Percentiles rank a stretch among this genome's conserved stretches.
These are phyloP conservation scores for Plectrocnemia conspersa DNA, from an alignment of 1,140 invertebrate species.

Conservation along the genomic window DNA sequence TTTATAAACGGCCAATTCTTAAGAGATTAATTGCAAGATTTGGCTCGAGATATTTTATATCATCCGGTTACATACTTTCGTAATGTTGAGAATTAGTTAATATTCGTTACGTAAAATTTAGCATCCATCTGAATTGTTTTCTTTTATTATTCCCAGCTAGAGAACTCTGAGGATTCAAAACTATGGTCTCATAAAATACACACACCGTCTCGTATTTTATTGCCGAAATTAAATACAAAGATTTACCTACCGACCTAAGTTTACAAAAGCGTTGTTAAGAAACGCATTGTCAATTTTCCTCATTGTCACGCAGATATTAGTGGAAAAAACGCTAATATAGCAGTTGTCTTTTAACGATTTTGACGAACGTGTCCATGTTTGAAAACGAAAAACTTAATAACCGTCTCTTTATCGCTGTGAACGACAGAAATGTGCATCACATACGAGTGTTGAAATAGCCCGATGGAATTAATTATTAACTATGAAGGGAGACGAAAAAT, in stretches of 20 bases:
- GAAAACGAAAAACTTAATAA: no score
- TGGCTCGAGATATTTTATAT: not conserved
- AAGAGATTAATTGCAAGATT: slow-evolving; percentile 2
- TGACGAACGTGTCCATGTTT: no score
- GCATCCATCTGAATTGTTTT: slow-evolving; percentile 31
- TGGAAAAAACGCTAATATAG: no score
- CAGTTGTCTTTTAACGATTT: no score
- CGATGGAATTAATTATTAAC: no score
- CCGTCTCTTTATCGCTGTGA: no score
- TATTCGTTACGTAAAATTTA: slow-evolving; percentile 12
- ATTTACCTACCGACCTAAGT: not conserved
- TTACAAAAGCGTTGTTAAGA: slow-evolving; percentile 8
- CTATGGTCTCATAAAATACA: slow-evolving; percentile 3
- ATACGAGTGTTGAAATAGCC: no score
- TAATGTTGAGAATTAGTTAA: slow-evolving; percentile 1
- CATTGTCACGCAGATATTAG: not conserved
- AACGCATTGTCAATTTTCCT: slow-evolving; percentile 7
- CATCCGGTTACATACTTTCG: not conserved
- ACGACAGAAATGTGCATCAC: no score
- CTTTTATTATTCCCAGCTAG: slow-evolving; percentile 35
- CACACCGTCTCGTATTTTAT: slow-evolving; percentile 8
- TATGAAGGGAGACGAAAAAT: no score
- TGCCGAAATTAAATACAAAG: slow-evolving; percentile 9
- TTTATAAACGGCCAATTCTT: not conserved
- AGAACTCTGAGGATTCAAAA: slow-evolving; percentile 19